phyloP scores from a whole-genome alignment of 2,888 invertebrate genomes.

The Bruchidius siliquastri region DNA sequence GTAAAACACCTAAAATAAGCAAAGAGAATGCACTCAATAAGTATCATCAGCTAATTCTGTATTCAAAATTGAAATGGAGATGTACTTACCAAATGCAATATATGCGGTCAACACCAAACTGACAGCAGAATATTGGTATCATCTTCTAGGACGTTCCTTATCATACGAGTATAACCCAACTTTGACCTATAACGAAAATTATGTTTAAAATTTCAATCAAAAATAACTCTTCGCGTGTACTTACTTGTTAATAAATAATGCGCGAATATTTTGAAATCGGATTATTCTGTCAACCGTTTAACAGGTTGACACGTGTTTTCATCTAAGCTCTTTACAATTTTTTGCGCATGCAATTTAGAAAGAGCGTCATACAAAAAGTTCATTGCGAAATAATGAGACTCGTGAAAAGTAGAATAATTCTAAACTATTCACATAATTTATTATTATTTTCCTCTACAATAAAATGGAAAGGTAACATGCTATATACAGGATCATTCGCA shows the following conservation, averaged over 20 bases:
- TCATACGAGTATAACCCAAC: background rate
- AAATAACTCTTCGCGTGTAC: background rate
- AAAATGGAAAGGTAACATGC: background rate
- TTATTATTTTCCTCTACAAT: background rate
- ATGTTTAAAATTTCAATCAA: background rate
- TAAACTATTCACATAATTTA: background rate
- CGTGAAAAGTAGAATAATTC: background rate
- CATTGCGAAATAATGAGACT: background rate
- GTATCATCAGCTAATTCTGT: too few relatives aligned
- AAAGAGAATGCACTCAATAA: too few relatives aligned
- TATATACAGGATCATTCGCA: background rate
- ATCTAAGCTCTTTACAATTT: background rate
- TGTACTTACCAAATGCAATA: background rate
- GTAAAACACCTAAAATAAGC: too few relatives aligned
- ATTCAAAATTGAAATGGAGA: background rate
- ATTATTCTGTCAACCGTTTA: background rate
- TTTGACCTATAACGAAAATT: background rate
- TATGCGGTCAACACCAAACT: background rate
- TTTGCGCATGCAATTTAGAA: background rate
- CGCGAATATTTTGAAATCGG: background rate
- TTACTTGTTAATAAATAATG: background rate
- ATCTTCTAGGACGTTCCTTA: background rate
- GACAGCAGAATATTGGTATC: background rate
- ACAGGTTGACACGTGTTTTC: background rate
- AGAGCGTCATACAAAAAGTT: background rate